Base-by-base conservation (phyloP, 1,140 invertebrate genomes). In the Drosophila suzukii region DNA sequence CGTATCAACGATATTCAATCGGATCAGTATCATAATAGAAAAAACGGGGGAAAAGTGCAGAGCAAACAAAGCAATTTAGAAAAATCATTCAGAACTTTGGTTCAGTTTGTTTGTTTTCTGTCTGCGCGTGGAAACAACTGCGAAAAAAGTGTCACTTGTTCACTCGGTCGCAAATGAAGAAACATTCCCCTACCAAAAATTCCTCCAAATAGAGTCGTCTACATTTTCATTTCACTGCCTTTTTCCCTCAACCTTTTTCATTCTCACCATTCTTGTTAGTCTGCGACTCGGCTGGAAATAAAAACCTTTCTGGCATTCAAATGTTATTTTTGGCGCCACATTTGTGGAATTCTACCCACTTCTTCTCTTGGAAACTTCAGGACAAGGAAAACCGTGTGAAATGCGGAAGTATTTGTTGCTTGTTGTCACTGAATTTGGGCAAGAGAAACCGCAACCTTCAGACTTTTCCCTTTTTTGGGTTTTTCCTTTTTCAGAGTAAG, bases 281-380 rank as follows among this genome's bases (percentile, higher is more conserved):
- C 59, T 70, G 32, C 32, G 75, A 65, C 63, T 65, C 17, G 80
- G 61, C 80, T 63, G 63, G 65, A 47, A 56, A 70, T 70, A 83
- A 83, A 81, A 84, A 74, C 81, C 78, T 84, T 86, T 88, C 78
- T 76, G 83, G 78, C 66, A 88, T 86, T 79, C 83, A 86, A 86
- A 82, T 86, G 83, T 79, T 86, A 79, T 86, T 86, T 86, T 81
- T 86, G 75, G 83, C 55, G 55, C 75, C 75, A 67, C 82, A 75
- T 79, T 83, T 83, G 75, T 67, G 78, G 74, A 67, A 75, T 78
- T 68, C 55, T 54, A 62, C 27, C 38, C 34, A 47, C 41, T 27
- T 54, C n/a, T 38, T 13, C 57, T 15, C 47, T 36, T 12, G 47
- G 8, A 38, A 38, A 24, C 36, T 63, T 36, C 36, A 8, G 10